These are phyloP conservation scores for Hetaerina titia DNA, from an alignment of 2,888 invertebrate genomes.

Conservation along the genomic window DNA sequence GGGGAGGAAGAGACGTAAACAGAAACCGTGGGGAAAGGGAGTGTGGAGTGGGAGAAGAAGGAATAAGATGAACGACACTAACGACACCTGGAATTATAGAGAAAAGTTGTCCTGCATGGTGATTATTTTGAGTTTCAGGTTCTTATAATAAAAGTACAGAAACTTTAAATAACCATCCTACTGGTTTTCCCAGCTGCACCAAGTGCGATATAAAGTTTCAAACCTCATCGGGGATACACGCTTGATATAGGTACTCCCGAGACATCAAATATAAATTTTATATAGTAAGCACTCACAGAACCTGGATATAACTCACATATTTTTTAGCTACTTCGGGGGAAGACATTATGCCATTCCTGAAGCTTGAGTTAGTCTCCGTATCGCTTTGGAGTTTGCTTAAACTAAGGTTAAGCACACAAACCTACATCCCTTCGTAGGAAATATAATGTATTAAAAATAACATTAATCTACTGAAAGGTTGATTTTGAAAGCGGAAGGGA, in stretches of 20 bases:
- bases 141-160: background rate
- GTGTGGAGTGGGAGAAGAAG: background rate
- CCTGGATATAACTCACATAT: too few relatives aligned
- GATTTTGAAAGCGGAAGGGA: too few relatives aligned
- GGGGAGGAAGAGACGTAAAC: constrained; percentile 8
- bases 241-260: background rate
- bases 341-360: too few relatives aligned
- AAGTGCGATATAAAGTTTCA: background rate
- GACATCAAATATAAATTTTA: background rate
- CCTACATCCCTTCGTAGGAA: too few relatives aligned
- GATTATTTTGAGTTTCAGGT: constrained; percentile 5
- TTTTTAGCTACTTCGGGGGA: too few relatives aligned
- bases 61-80: constrained; percentile 54
- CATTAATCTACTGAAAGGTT: too few relatives aligned
- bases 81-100: constrained; percentile 58
- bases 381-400: too few relatives aligned
- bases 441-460: too few relatives aligned
- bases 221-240: background rate
- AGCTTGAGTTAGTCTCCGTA: too few relatives aligned
- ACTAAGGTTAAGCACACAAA: too few relatives aligned
- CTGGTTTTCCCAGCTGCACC: background rate
- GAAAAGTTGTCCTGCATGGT: constrained; percentile 37
- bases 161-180: background rate
- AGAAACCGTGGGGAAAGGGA: background rate
- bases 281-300: background rate